Conservation (phyloP, 2,888 invertebrate genomes). For the Diaprepes abbreviatus region DNA sequence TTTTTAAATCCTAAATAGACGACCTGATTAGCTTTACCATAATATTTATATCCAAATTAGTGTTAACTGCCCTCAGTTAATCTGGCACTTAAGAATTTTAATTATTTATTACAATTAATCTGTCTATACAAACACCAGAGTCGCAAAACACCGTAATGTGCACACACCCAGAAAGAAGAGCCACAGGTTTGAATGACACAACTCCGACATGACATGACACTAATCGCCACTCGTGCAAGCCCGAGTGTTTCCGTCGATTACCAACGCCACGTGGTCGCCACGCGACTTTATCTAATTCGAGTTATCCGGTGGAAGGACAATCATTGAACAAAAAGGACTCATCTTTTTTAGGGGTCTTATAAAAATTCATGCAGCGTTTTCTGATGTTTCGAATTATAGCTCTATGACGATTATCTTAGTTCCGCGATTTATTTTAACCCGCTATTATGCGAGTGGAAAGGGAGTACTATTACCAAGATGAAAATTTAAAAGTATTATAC, state of each 20-base stretch:
- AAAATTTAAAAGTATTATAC: too few relatives aligned
- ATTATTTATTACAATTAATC: neutral
- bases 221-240: slow-evolving; percentile 47
- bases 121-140: neutral
- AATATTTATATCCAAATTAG: too few relatives aligned
- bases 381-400: too few relatives aligned
- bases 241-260: slow-evolving; percentile 50
- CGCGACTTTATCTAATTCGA: slow-evolving; percentile 46
- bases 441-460: too few relatives aligned
- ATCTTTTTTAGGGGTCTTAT: slow-evolving; percentile 24
- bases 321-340: slow-evolving; percentile 38
- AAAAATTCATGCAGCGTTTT: slow-evolving; percentile 7
- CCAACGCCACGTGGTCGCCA: slow-evolving; percentile 37
- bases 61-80: too few relatives aligned
- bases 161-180: slow-evolving; percentile 45
- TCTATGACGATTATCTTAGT: too few relatives aligned
- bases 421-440: too few relatives aligned
- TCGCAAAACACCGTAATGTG: slow-evolving; percentile 25
- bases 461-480: too few relatives aligned
- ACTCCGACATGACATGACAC: slow-evolving; percentile 43
- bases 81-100: too few relatives aligned
- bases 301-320: slow-evolving; percentile 40
- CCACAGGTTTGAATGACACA: slow-evolving; percentile 44
- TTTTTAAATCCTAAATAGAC: too few relatives aligned
- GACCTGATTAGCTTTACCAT: too few relatives aligned